Evolutionary conservation across 2,888 invertebrate genomes (phyloP), one percentile per base, ranked within the genome.

Genomic region (Syritta pipiens): DNA sequence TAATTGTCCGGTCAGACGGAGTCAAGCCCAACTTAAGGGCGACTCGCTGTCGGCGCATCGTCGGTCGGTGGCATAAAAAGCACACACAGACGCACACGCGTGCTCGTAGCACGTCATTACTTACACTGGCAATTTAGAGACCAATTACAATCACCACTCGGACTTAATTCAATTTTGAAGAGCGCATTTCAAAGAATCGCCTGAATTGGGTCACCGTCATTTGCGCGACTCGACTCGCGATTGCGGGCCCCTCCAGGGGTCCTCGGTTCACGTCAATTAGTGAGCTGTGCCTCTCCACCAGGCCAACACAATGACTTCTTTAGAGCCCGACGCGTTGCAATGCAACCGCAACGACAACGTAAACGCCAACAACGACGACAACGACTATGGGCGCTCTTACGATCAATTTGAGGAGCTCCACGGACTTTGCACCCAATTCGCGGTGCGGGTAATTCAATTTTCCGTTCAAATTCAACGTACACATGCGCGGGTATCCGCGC

Each of bases 191-290:
- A 51, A 7, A 35, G 37, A 57, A 57, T 19, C 9, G 40, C 14
- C 40, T 68, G 44, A 75, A 68, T 53, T 75, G 24, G 68, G 74
- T 74, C 74, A 74, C 44, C 67, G 46, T 14, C 59, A 30, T 24
- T 35, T 35, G 46, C n/a, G n/a, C n/a, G n/a, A n/a, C n/a, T n/a
- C n/a, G n/a, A n/a, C n/a, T n/a, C n/a, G n/a, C n/a, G n/a, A n/a
- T n/a, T n/a, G n/a, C n/a, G n/a, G n/a, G n/a, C n/a, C n/a, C n/a
- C n/a, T 37, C 7, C 17, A 14, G 12, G 14, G 22, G n/a, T n/a
- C n/a, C n/a, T n/a, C n/a, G n/a, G n/a, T 60, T 48, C 53, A 68
- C 68, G 59, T 62, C 68, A 68, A 62, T 69, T 62, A 59, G 35
- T 22, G 37, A 67, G 59, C 53, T 49, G 17, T 55, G n/a, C n/a